Evolutionary conservation across 2,113 vertebrate species (phyloP).

Genomic region (western clawed frog (Xenopus tropicalis)): UCB_Xtro_10.0 CM004447.2:13777501-13778000

Average conservation of each 20-base stretch:
- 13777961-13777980: constrained; percentile 76
- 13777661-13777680: constrained; percentile 91
- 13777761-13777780: constrained; percentile 91
- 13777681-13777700: constrained; percentile 87
- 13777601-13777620: constrained; percentile 94
- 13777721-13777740: constrained; percentile 86
- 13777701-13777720: constrained; percentile 87
- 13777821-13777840: constrained; percentile 78
- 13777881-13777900: constrained; percentile 91
- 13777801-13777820: constrained; percentile 83
- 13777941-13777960: constrained; percentile 79
- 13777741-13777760: constrained; percentile 97
- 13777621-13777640: constrained; percentile 97
- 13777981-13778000: constrained; percentile 93
- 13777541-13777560: too few relatives aligned
- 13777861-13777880: constrained; percentile 93
- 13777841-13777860: constrained; percentile 97
- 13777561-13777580: too few relatives aligned
- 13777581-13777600: constrained; percentile 87
- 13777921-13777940: constrained; percentile 87
- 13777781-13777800: constrained; percentile 85
- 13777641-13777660: constrained; percentile 97
- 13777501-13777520: too few relatives aligned
- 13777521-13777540: too few relatives aligned
- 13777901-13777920: constrained; percentile 82